Evolutionary conservation across 2,888 invertebrate genomes (phyloP).

Genomic region (Dyspetes luteomarginatus): DNA sequence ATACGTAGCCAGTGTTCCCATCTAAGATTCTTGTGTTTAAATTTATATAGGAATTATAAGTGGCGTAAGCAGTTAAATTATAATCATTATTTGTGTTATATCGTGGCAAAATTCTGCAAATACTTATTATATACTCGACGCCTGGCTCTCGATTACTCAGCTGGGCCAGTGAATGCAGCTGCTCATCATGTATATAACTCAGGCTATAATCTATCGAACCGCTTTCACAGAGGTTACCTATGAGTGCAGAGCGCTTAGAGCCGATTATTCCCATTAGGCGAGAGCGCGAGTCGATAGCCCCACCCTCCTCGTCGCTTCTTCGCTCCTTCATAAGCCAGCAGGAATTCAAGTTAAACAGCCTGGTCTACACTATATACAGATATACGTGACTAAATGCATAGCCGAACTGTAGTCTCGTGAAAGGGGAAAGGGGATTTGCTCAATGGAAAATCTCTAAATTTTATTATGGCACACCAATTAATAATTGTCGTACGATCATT

Average conservation of each 20-base stretch:
- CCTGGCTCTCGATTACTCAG: neutral
- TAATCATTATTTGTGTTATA: conserved; percentile 3
- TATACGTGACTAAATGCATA: neutral
- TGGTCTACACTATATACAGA: neutral
- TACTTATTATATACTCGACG: conserved; percentile 17
- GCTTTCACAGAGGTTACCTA: conserved; percentile 44
- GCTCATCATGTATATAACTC: conserved; percentile 31
- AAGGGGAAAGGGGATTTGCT: neutral
- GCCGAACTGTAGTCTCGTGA: neutral
- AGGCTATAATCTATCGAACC: conserved; percentile 50
- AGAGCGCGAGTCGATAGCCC: conserved; percentile 29
- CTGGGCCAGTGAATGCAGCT: conserved; percentile 43
- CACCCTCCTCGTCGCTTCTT: conserved; percentile 5
- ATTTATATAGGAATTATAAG: neutral
- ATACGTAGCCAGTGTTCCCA: neutral
- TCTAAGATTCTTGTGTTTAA: neutral
- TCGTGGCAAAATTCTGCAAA: conserved; percentile 44
- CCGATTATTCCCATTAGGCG: conserved; percentile 60
- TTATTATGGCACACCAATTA: neutral
- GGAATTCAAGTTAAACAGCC: conserved; percentile 24
- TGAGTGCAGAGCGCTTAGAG: conserved; percentile 43
- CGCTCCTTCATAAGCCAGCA: neutral
- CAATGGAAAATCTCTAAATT: neutral
- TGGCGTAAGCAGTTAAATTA: conserved; percentile 33
- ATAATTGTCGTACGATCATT: neutral